Evolutionary conservation across 2,888 invertebrate species (phyloP).

Genomic region (Orthosia incerta): DNA sequence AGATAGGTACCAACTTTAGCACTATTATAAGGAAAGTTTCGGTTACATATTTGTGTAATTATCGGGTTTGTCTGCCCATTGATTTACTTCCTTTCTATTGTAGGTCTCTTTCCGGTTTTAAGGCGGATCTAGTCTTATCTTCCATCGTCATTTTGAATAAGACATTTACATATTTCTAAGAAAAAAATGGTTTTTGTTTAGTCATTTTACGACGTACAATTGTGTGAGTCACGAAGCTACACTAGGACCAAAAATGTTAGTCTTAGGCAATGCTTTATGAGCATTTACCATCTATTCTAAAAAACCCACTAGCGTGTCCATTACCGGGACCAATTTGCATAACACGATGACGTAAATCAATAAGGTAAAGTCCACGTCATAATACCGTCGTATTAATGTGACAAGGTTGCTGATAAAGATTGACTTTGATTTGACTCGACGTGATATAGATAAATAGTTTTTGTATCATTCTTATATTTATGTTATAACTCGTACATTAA

Average conservation of each 20-base stretch:
- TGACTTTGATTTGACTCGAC: constrained; percentile 79
- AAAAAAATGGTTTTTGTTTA: constrained; percentile 12
- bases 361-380: constrained; percentile 67
- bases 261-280: constrained; percentile 26
- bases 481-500: background rate
- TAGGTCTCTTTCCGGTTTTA: constrained; percentile 9
- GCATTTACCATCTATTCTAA: constrained; percentile 32
- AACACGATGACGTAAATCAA: constrained; percentile 65
- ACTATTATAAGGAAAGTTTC: constrained; percentile 7
- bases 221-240: constrained; percentile 36
- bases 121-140: constrained; percentile 34
- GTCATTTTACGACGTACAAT: constrained; percentile 21
- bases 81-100: background rate
- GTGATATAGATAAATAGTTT: constrained; percentile 60
- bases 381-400: constrained; percentile 57
- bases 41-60: constrained; percentile 3
- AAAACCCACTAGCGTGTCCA: constrained; percentile 40
- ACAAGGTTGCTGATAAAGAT: constrained; percentile 71
- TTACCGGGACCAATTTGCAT: constrained; percentile 58
- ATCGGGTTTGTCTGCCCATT: background rate
- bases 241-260: constrained; percentile 8
- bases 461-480: constrained; percentile 5
- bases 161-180: constrained; percentile 31
- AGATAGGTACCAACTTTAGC: constrained; percentile 1
- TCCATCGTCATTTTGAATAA: background rate